These are phyloP conservation scores for Magallana gigas DNA, from an alignment of 1,140 invertebrate genomes.

Conservation along the genomic window DNA sequence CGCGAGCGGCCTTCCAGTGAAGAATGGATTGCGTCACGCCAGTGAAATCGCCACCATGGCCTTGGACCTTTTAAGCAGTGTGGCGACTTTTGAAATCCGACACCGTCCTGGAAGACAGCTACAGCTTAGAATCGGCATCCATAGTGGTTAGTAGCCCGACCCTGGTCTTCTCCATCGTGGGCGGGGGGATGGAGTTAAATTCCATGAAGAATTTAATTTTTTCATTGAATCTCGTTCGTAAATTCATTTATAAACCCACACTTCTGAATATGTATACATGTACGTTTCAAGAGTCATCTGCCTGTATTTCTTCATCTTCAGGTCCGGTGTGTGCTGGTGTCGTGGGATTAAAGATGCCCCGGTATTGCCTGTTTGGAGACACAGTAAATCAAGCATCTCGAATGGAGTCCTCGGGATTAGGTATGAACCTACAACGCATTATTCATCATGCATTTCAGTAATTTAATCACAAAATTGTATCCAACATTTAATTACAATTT, in stretches of 20 bases:
- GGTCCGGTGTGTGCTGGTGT: slow-evolving; percentile 84
- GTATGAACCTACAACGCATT: neutral
- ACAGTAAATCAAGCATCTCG: slow-evolving; percentile 94
- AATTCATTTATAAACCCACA: neutral
- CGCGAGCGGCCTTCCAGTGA: slow-evolving; percentile 68
- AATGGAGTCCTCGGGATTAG: slow-evolving; percentile 89
- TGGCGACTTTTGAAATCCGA: slow-evolving; percentile 89
- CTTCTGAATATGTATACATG: neutral
- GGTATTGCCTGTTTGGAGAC: slow-evolving; percentile 90
- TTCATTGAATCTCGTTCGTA: too few relatives aligned
- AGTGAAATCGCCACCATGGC: slow-evolving; percentile 90
- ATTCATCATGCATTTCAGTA: too few relatives aligned
- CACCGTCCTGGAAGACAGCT: slow-evolving; percentile 90
- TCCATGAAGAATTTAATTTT: too few relatives aligned
- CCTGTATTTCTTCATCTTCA: slow-evolving; percentile 7
- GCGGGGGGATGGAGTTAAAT: too few relatives aligned
- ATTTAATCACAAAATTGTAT: too few relatives aligned
- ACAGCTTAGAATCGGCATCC: slow-evolving; percentile 95
- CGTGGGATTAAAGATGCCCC: slow-evolving; percentile 92
- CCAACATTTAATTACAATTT: too few relatives aligned
- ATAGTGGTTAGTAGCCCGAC: slow-evolving; percentile 85
- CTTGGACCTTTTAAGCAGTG: slow-evolving; percentile 89
- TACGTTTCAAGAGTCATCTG: neutral
- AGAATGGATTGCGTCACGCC: slow-evolving; percentile 86
- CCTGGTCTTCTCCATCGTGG: too few relatives aligned